A percentile compares a stretch with the other conserved stretches of the same genome.
Conservation (phyloP, 2,888 invertebrate species). For the Rhagonycha lutea region DNA sequence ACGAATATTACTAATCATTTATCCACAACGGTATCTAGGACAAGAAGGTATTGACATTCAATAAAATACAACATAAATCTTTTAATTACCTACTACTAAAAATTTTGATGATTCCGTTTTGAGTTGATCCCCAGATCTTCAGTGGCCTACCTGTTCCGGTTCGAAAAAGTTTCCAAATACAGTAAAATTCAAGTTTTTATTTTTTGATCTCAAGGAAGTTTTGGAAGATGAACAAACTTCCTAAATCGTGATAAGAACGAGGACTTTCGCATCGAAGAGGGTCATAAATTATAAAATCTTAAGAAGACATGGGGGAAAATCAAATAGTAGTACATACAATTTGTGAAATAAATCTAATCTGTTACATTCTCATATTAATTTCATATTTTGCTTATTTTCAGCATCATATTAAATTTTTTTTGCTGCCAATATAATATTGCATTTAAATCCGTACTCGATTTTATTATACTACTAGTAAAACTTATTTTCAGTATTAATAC, state of each 20-base stretch:
- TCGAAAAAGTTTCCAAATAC: background rate
- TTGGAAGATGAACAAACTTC: background rate
- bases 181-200: background rate
- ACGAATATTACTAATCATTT: slow-evolving; percentile 22
- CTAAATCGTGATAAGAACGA: background rate
- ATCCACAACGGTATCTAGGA: slow-evolving; percentile 20
- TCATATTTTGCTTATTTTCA: background rate
- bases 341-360: background rate
- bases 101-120: background rate
- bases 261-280: background rate
- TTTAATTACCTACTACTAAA: background rate
- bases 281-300: background rate
- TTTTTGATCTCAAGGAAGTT: background rate
- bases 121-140: background rate
- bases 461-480: background rate
- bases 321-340: background rate
- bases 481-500: background rate
- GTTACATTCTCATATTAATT: background rate
- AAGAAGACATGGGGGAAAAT: background rate
- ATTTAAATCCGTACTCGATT: background rate
- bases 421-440: background rate
- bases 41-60: slow-evolving; percentile 5
- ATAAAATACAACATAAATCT: background rate
- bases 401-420: background rate
- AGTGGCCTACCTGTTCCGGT: background rate